These are phyloP conservation scores for Sebastes hubbsi DNA, from an alignment of 2,797 vertebrate genomes.

Conservation along the genomic window DNA sequence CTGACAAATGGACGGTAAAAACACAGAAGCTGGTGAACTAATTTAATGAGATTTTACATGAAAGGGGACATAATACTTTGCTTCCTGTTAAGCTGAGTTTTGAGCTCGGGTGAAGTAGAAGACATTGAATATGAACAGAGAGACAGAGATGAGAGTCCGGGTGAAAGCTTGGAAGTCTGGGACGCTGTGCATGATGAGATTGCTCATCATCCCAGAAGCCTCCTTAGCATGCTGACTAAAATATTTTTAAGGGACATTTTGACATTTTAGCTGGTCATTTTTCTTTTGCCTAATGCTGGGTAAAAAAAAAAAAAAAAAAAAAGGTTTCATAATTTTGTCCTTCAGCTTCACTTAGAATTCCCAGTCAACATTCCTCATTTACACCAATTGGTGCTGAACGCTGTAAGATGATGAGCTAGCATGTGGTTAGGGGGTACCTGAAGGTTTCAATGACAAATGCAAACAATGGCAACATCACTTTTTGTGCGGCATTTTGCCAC, in stretches of 20 bases:
- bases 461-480: constrained; percentile 7
- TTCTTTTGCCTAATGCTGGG: neutral
- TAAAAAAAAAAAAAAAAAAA: neutral
- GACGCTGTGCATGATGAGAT: neutral
- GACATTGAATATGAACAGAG: neutral
- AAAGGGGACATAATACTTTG: neutral
- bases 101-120: neutral
- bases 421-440: neutral
- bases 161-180: neutral
- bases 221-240: neutral
- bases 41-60: constrained; percentile 28
- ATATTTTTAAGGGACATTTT: constrained; percentile 26
- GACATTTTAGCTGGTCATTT: constrained; percentile 3
- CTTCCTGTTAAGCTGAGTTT: neutral
- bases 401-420: constrained; percentile 10
- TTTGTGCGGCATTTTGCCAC: neutral
- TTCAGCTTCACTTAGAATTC: constrained; percentile 5
- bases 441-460: constrained; percentile 11
- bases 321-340: neutral
- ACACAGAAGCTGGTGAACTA: neutral
- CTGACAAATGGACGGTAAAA: neutral
- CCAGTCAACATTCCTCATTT: neutral
- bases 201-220: constrained; percentile 4
- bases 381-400: neutral
- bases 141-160: neutral